Evolutionary conservation across 2,888 invertebrate genomes (phyloP), one percentile per base, ranked within the genome.

Genomic region (Sinelater perroti): DNA sequence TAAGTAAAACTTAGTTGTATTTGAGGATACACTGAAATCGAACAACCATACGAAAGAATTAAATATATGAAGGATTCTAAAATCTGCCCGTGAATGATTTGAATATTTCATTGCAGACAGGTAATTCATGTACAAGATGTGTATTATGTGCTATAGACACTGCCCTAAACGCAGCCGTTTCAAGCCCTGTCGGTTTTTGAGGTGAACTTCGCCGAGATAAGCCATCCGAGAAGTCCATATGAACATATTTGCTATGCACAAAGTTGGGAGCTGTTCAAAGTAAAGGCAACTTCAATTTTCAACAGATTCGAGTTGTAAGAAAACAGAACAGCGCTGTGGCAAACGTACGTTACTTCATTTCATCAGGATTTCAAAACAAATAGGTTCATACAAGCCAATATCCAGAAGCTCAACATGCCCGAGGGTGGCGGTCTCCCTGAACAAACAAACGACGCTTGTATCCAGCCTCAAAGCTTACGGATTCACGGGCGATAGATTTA

Each of bases 321-420:
- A 55, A 56, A 46, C 31, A 55, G 33, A 46, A 21, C 30, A 21
- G 24, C 31, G 28, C 26, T 33, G 38, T 26, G 50, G 56, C 33
- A 50, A 56, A 50, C 56, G 47, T 56, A 50, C 49, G 67, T 67
- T 66, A 66, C 66, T 64, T 67, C 66, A 70, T 71, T 70, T 72
- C 72, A 67, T 67, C 66, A 68, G 67, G 69, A 66, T 69, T 65
- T 69, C 65, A 67, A 66, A 70, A 71, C 69, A 71, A 71, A 72
- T 71, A 67, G 70, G 68, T 68, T 68, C 65, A 60, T 69, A 69
- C 65, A 67, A 68, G 63, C 66, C 68, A 69, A 70, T 72, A 72
- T 70, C 70, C 64, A 65, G 66, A 61, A 68, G 65, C 67, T 65
- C 65, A 60, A 61, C 61, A 44, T 58, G 60, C 66, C 66, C 56